phyloP scores from a whole-genome alignment of 2,888 invertebrate genomes.

The Orchesellides sinensis region DNA sequence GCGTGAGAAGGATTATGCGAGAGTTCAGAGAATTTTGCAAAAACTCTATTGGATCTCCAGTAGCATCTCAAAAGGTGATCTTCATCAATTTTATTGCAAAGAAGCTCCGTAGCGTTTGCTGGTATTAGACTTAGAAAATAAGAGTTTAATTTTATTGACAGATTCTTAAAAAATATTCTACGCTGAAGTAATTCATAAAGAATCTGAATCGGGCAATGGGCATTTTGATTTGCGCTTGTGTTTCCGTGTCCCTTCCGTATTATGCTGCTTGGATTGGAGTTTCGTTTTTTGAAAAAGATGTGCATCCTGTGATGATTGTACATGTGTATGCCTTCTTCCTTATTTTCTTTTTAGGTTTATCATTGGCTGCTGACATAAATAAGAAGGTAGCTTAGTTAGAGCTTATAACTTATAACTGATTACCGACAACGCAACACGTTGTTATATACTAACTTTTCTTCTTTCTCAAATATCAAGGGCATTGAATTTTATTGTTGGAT shows the following conservation, averaged over 20 bases:
- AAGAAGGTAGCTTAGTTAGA: conserved; percentile 63
- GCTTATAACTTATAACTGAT: no score
- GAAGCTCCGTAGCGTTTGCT: no score
- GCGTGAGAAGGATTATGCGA: conserved; percentile 56
- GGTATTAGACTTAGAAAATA: no score
- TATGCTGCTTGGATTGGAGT: conserved; percentile 69
- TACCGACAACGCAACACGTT: background rate
- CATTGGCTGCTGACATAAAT: conserved; percentile 65
- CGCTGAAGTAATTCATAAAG: conserved; percentile 57
- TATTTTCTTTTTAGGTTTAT: conserved; percentile 63
- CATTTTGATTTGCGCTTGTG: conserved; percentile 58
- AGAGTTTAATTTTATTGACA: background rate
- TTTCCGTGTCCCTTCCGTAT: conserved; percentile 63
- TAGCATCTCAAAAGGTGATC: conserved; percentile 48
- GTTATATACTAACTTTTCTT: background rate
- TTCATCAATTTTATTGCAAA: background rate
- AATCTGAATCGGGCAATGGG: conserved; percentile 62
- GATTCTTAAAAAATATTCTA: conserved; percentile 61
- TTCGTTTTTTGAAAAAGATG: conserved; percentile 55
- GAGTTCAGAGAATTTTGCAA: conserved; percentile 62
- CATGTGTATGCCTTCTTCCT: conserved; percentile 65
- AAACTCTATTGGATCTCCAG: conserved; percentile 58
- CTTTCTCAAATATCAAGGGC: conserved; percentile 22
- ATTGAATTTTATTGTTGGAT: conserved; percentile 67
- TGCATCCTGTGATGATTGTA: conserved; percentile 57